Evolutionary conservation across 2,113 vertebrate species (phyloP), one percentile per base, ranked within the genome.

Genomic region (Trichomycterus rosablanca): DNA sequence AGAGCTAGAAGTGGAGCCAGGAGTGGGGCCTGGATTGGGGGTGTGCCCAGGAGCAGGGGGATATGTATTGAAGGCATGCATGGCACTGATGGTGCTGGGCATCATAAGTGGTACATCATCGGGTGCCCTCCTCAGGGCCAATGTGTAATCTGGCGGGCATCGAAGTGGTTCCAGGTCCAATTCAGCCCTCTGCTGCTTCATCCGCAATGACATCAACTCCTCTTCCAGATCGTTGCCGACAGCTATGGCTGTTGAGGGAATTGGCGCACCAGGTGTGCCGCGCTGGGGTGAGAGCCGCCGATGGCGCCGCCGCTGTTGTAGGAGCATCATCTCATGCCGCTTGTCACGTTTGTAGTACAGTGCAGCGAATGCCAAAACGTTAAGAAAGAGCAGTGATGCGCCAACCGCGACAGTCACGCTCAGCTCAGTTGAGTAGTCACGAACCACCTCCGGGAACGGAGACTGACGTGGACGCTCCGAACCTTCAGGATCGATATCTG

Each of bases 341-440:
- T 96, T 97, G 83, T 98, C 96, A 52, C 97, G 94, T 82, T 98
- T 98, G 85, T 98, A 98, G 86, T 98, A 98, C 54, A 98, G 71
- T 0, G 96, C 96, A 11, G 95, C 96, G 54, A 98, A 98, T 50
- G 96, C 96, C 75, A 98, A 77, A 78, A 98, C 93, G 61, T 98
- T 98, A 70, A 98, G 86, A 81, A 98, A 98, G 45, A 98, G 86
- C 66, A 98, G 86, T 1, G 96, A 97, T 9, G 95, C 96, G 1
- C 96, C 96, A 10, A 97, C 92, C 0, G 96, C 96, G 8, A 98
- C 97, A 0, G 96, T 98, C 70, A 97, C 96, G 0, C 96, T 98
- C 77, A 98, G 83, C 83, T 98, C 96, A 4, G 96, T 97, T 28
- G 96, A 98, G 70, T 98, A 98, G 86, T 98, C 96, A 74, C 96